Conservation (phyloP, 2,888 invertebrate species). For the Drosophila setosimentum region DNA sequence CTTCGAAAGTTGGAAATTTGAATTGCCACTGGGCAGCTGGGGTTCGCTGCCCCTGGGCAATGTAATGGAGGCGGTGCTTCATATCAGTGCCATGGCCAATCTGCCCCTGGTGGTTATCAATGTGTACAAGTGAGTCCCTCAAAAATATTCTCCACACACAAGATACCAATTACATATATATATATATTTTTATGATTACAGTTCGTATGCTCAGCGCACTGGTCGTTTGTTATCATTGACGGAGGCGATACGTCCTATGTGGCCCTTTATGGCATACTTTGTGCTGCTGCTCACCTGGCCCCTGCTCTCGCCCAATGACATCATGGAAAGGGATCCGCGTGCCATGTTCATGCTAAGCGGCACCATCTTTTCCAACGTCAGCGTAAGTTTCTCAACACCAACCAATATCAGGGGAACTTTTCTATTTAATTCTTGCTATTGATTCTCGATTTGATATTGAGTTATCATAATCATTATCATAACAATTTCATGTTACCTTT, state of each 20-base stretch:
- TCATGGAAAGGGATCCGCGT: conserved; percentile 93
- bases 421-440: background rate
- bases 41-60: conserved; percentile 89
- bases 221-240: conserved; percentile 92
- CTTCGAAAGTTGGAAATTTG: conserved; percentile 93
- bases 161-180: background rate
- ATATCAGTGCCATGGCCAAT: conserved; percentile 94
- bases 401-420: conserved; percentile 1
- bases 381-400: conserved; percentile 89
- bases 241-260: conserved; percentile 95
- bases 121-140: conserved; percentile 91
- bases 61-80: conserved; percentile 93
- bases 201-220: conserved; percentile 93
- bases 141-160: background rate
- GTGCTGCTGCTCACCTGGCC: conserved; percentile 93
- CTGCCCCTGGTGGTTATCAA: conserved; percentile 96
- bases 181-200: conserved; percentile 81
- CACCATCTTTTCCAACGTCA: conserved; percentile 98
- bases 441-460: background rate
- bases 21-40: conserved; percentile 87
- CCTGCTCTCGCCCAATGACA: conserved; percentile 91
- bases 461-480: conserved; percentile 9
- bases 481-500: conserved; percentile 9
- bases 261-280: conserved; percentile 92
- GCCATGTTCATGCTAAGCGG: conserved; percentile 95